phyloP scores from a whole-genome alignment of 2,797 vertebrate genomes.

The Sebastes melanostomus region DNA sequence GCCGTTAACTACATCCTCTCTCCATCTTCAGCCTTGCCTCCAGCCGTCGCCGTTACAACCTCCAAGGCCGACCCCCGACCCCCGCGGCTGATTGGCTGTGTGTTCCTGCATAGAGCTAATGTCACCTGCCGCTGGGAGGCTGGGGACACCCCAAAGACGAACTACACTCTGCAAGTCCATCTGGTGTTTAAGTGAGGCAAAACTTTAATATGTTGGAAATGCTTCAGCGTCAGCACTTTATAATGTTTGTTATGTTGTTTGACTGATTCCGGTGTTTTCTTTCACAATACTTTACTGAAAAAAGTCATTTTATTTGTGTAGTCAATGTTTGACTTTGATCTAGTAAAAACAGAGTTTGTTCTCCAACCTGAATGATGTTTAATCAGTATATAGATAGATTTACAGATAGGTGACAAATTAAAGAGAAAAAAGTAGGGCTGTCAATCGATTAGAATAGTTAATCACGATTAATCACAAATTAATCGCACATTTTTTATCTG shows the following conservation, averaged over 20 bases:
- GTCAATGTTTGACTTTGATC: not conserved
- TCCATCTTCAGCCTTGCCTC: not conserved
- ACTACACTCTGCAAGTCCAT: constrained; percentile 66
- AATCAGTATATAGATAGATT: not conserved
- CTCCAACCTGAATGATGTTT: not conserved
- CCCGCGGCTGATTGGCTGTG: constrained; percentile 55
- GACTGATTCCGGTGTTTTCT: not conserved
- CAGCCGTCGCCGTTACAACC: constrained; percentile 3
- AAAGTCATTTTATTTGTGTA: not conserved
- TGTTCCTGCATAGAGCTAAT: constrained; percentile 54
- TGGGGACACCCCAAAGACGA: not conserved
- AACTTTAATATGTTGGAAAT: not conserved
- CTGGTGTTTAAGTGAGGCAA: constrained; percentile 29
- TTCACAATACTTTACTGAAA: not conserved
- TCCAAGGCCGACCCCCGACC: not conserved
- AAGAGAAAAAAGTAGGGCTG: too few relatives aligned
- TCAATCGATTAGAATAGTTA: too few relatives aligned
- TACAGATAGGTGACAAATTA: not conserved
- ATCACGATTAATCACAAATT: too few relatives aligned
- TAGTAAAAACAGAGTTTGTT: not conserved
- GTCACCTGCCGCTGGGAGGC: constrained; percentile 76
- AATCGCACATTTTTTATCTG: too few relatives aligned
- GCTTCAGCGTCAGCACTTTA: not conserved
- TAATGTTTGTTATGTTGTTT: not conserved
- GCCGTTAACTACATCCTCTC: not conserved